phyloP scores from a whole-genome alignment of 2,888 invertebrate genomes.

The Zaprionus obscuricornis region DNA sequence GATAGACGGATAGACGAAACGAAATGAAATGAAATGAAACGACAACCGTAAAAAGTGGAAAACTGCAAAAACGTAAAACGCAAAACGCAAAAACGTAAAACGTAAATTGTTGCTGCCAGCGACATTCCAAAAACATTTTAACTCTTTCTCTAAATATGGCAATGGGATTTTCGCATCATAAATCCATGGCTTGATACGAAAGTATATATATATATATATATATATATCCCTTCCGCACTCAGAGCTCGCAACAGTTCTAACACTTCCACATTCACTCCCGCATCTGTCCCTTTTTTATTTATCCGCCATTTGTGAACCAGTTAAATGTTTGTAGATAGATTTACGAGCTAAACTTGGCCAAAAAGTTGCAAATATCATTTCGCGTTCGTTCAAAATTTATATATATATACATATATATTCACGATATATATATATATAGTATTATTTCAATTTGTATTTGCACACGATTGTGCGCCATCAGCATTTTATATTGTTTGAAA shows the following conservation, averaged over 20 bases:
- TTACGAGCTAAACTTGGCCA: conserved; percentile 34
- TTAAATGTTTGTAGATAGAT: conserved; percentile 42
- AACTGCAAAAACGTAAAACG: conserved; percentile 35
- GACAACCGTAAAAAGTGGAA: conserved; percentile 18
- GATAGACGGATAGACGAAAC: no score
- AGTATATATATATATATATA: background rate
- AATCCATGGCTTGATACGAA: conserved; percentile 35
- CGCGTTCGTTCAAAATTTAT: no score
- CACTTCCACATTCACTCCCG: no score
- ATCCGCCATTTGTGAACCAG: conserved; percentile 17
- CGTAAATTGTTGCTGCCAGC: conserved; percentile 36
- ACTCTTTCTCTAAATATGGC: conserved; percentile 53
- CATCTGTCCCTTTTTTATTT: background rate
- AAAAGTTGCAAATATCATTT: conserved; percentile 34
- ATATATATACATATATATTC: no score
- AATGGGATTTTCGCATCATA: conserved; percentile 57
- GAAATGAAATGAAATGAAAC: no score
- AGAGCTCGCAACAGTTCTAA: no score
- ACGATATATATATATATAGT: no score
- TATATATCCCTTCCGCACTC: no score
- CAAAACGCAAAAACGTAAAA: conserved; percentile 30
- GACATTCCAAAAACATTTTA: conserved; percentile 46
- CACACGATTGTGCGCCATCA: conserved; percentile 17
- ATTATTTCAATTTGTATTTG: background rate
- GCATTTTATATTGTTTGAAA: conserved; percentile 30